Conservation (phyloP, 35 echinoderm and acorn worm species). For the Chiridota heheva region DNA sequence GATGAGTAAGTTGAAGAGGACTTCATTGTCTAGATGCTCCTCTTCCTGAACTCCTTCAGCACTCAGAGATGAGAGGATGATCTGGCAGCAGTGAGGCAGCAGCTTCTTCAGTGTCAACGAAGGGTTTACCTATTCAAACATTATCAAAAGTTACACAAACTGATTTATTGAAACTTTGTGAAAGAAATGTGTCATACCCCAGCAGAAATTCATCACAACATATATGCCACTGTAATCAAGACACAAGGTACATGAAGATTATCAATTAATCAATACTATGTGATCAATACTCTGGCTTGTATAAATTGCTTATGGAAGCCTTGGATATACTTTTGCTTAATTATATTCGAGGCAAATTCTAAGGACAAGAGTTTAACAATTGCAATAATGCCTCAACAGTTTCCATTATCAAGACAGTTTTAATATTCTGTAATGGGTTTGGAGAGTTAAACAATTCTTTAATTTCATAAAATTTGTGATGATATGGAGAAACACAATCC, state of each 20-base stretch:
- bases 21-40: slow-evolving; percentile 78
- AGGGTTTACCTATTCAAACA: slow-evolving; percentile 55
- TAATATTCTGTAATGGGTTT: too few relatives aligned
- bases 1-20: slow-evolving; percentile 89
- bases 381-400: too few relatives aligned
- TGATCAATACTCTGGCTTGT: too few relatives aligned
- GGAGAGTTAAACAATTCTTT: too few relatives aligned
- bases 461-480: too few relatives aligned
- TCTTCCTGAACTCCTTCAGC: slow-evolving; percentile 80
- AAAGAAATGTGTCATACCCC: not conserved
- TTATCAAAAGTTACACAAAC: not conserved
- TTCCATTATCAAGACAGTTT: too few relatives aligned
- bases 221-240: not conserved
- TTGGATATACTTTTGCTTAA: too few relatives aligned
- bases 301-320: too few relatives aligned
- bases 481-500: too few relatives aligned
- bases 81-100: slow-evolving; percentile 79
- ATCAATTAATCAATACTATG: too few relatives aligned
- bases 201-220: not conserved
- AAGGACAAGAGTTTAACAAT: too few relatives aligned
- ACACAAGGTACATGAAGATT: not conserved
- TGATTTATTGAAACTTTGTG: not conserved
- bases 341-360: too few relatives aligned
- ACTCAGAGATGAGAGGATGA: slow-evolving; percentile 40
- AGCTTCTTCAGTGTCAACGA: slow-evolving; percentile 66